Evolutionary conservation across 2,888 invertebrate genomes (phyloP), one percentile per base, ranked within the genome.

Genomic region (Diploptera punctata): DNA sequence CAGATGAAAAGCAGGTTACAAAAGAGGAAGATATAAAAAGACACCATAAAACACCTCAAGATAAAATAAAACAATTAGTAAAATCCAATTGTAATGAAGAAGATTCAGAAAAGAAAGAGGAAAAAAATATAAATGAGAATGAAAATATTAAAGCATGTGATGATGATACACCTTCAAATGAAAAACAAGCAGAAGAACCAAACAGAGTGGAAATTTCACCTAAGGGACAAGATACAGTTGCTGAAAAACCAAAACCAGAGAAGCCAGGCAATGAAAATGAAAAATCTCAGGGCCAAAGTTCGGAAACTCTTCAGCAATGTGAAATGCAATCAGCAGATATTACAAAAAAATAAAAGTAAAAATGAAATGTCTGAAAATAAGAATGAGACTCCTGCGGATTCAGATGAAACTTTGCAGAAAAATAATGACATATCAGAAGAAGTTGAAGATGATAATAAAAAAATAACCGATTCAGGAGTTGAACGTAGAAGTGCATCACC

Each of bases 131-230:
- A n/a, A n/a, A n/a, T n/a, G n/a, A n/a, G n/a, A n/a, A n/a, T n/a
- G n/a, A n/a, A n/a, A n/a, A n/a, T n/a, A n/a, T n/a, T n/a, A n/a
- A n/a, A n/a, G n/a, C n/a, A n/a, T n/a, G n/a, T n/a, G n/a, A n/a
- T n/a, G n/a, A n/a, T n/a, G n/a, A n/a, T n/a, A n/a, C n/a, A n/a
- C n/a, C n/a, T n/a, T n/a, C n/a, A n/a, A n/a, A n/a, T n/a, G n/a
- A n/a, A n/a, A n/a, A n/a, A 75, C 26, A 74, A 71, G 44, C 73
- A 74, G 31, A 61, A 73, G 38, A 75, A 74, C 73, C 69, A 73
- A 62, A 49, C 68, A 62, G 31, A 67, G 72, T 54, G 68, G 54
- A 74, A 75, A 73, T 71, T 74, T 71, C 54, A 9, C 21, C 54
- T 21, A 54, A 54, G 16, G 54, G 24, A 54, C 21, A 16, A 24